Base-by-base conservation (phyloP, 1,140 invertebrate genomes). In the Paracyclopina nana region DNA sequence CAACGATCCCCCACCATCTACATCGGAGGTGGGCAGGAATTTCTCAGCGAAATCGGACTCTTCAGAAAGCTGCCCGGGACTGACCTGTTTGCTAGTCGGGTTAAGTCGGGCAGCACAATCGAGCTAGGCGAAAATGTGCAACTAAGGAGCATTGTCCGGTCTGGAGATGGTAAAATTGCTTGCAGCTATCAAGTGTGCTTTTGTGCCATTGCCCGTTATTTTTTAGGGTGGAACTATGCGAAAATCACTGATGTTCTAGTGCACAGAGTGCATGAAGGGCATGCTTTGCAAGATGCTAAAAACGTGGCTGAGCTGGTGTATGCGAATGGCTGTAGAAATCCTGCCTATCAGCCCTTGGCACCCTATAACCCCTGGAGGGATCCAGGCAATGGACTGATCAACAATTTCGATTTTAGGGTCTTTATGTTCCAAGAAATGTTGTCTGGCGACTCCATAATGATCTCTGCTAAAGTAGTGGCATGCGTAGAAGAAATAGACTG, bases 391-490 rank as follows among this genome's bases (percentile, higher is more conserved):
- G 60, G 64, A 16, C 59, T 73, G 28, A 61, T 66, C n/a, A 69
- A 60, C 16, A 66, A 66, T 30, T 62, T 75, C 52, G 65, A 68
- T 43, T 77, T 76, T 55, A 66, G 74, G 41, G 73, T 74, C 0
- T 76, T 78, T 49, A 71, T 77, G 65, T 78, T 79, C 57, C 73
- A 77, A 54, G 74, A 72, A 4, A 75, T 76, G 71, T 63, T 63
- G 20, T 71, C 71, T 54, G 72, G 70, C 1, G 76, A 78, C 52
- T 67, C 73, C 30, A 65, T 78, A 52, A 60, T 75, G 1, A 60
- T 79, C 16, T 72, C 68, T 38, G 71, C 76, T 28, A 67, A 67
- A 53, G 65, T 76, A 4, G 65, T 69, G 0, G 76, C 70, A 3
- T 78, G 76, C 49, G 54, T 77, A 9, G 71, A 75, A 26, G 61